phyloP scores from a whole-genome alignment of 2,888 invertebrate species.

The Muscina levida region DNA sequence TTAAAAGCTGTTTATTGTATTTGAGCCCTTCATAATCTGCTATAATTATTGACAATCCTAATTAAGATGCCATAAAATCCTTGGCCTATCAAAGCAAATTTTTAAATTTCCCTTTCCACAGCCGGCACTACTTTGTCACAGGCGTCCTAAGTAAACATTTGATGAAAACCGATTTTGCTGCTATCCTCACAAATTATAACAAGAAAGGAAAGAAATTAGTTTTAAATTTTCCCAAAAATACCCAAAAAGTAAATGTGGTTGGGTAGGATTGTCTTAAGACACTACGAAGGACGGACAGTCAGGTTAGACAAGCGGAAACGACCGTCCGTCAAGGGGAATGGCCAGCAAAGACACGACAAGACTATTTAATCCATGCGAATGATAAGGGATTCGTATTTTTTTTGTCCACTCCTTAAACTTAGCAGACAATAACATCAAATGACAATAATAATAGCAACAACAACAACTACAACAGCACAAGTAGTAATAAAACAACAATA shows the following conservation, averaged over 20 bases:
- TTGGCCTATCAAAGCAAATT: neutral
- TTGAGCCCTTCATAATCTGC: neutral
- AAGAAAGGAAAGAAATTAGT: constrained; percentile 49
- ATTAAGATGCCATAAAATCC: neutral
- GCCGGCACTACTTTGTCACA: neutral
- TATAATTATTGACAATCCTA: constrained; percentile 4
- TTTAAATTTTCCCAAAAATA: constrained; percentile 60
- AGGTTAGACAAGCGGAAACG: neutral
- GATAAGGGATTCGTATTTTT: constrained; percentile 42
- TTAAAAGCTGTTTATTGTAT: neutral
- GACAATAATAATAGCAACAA: neutral
- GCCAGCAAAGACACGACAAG: constrained; percentile 40
- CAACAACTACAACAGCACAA: constrained; percentile 14
- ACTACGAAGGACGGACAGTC: neutral
- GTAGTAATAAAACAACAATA: constrained; percentile 3
- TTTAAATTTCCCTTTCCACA: neutral
- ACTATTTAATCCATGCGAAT: constrained; percentile 58
- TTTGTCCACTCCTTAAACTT: neutral
- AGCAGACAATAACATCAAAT: neutral
- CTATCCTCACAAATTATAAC: constrained; percentile 45
- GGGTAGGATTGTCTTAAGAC: constrained; percentile 53
- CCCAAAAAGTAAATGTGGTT: constrained; percentile 52
- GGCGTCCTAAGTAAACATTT: constrained; percentile 30
- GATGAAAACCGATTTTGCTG: neutral
- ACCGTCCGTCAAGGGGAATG: too few relatives aligned